phyloP scores from a whole-genome alignment of 1,140 invertebrate genomes.

The Steinernema feltiae region DNA sequence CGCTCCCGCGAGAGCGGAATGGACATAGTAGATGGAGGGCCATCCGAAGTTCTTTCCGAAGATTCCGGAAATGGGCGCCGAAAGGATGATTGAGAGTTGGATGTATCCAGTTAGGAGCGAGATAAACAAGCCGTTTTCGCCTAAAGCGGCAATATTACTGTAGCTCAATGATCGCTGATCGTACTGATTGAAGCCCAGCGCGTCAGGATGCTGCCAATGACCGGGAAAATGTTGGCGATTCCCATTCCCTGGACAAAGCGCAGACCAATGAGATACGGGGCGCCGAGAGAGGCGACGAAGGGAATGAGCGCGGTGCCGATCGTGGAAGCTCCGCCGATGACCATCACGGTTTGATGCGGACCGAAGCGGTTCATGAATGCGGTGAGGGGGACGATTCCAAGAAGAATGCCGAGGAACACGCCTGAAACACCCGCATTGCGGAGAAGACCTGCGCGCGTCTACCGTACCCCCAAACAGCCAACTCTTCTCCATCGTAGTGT shows the following conservation, averaged over 20 bases:
- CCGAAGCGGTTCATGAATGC: neutral
- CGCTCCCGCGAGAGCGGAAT: neutral
- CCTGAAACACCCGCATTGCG: neutral
- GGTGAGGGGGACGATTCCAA: neutral
- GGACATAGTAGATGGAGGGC: slow-evolving; percentile 5
- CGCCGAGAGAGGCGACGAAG: neutral
- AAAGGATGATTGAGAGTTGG: slow-evolving; percentile 4
- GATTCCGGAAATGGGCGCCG: neutral
- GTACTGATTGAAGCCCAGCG: no score
- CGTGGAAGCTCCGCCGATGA: neutral
- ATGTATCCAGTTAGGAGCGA: slow-evolving; percentile 2
- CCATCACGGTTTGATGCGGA: neutral
- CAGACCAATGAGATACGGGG: neutral
- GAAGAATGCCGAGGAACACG: neutral
- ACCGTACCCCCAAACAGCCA: neutral
- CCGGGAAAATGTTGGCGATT: neutral
- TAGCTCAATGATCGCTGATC: no score
- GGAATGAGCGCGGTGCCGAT: neutral
- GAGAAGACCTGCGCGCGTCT: neutral
- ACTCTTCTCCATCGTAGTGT: neutral
- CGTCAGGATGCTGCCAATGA: neutral
- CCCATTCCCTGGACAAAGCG: neutral
- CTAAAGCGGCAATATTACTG: no score
- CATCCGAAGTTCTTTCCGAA: neutral
- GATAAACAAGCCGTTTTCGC: neutral